Evolutionary conservation across 1,140 invertebrate genomes (phyloP), one percentile per base, ranked within the genome.

Genomic region (Schlechtendalia chinensis): DNA sequence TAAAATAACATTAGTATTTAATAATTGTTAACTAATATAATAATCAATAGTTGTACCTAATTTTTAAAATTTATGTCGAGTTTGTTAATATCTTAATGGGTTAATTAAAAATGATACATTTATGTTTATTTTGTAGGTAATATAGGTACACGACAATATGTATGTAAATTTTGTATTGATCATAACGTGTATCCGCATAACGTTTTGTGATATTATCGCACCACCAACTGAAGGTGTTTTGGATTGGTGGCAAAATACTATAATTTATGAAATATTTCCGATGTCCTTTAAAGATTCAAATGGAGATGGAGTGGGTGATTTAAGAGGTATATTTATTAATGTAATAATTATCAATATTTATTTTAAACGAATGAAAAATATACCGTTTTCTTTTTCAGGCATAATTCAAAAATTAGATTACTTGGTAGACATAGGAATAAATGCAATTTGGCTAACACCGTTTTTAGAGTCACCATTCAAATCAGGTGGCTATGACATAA

Each of bases 401-500:
- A 85, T 86, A 11, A 84, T 81, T 5, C 71, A 84, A 45, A 90
- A 90, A 82, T 83, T 94, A 24, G 84, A 87, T 1, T 91, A 93
- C 84, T 84, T 94, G 0, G 86, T 88, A 53, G 88, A 91, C 61
- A 83, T 90, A 1, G 91, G 91, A 5, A 88, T 91, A 3, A 88
- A 88, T 8, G 81, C 81, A 17, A 67, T 93, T 72, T 93, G 91
- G 91, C 84, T 94, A 54, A 92, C 90, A 27, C 91, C 91, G 2
- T 90, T 93, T 59, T 93, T 89, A 84, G 86, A 88, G 80, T 91
- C 90, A 0, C 90, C 91, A 0, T 90, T 91, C 88, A 87, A 89
- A 4, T 91, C 93, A 86, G 89, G 89, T 82, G 92, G 92, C 2
- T 93, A 93, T 82, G 93, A 93, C 83, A 90, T 94, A 81, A 88